Base-by-base conservation (phyloP, 1,140 invertebrate genomes). In the Scaptomyza graminum region DNA sequence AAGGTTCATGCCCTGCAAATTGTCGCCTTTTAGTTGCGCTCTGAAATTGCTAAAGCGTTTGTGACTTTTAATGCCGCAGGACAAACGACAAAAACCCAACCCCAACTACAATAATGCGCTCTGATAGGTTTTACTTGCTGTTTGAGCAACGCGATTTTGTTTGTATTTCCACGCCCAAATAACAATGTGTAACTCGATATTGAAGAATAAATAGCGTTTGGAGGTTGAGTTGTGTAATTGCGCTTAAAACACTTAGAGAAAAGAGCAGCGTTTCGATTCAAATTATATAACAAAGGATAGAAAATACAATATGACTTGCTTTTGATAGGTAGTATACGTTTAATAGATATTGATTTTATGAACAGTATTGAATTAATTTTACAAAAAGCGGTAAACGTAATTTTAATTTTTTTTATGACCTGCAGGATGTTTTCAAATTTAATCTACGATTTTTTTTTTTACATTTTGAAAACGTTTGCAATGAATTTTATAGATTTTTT, bases 1-100 rank as follows among this genome's bases (percentile, higher is more conserved):
- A n/a, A 16, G 43, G 79, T 70, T 83, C 76, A 57, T 64, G 69
- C 47, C 57, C 78, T 62, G 44, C 28, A 65, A 67, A 68, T 49
- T 60, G 63, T 57, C 43, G 9, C 34, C n/a, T 47, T 47, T 55
- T 41, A 39, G 43, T 44, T 41, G 47, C 74, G 63, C 25, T 57
- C 52, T 56, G 66, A 41, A 76, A 68, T 52, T n/a, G 50, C 39
- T 49, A 60, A 39, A 62, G 52, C 47, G 47, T 57, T 47, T 57
- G 41, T 41, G 18, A 74, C 68, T 80, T 80, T 80, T 60, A 80
- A 63, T 77, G 50, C 41, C 72, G 15, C 44, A 39, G 50, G 51
- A 28, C 18, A 56, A 50, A 52, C 28, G 51, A 39, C 6, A 46
- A 3, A 39, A 51, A n/a, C n/a, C n/a, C 8, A 31, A 56, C 6